Evolutionary conservation across 1,140 invertebrate species (phyloP), one percentile per base, ranked within the genome.

Genomic region (Drosophila willistoni): DNA sequence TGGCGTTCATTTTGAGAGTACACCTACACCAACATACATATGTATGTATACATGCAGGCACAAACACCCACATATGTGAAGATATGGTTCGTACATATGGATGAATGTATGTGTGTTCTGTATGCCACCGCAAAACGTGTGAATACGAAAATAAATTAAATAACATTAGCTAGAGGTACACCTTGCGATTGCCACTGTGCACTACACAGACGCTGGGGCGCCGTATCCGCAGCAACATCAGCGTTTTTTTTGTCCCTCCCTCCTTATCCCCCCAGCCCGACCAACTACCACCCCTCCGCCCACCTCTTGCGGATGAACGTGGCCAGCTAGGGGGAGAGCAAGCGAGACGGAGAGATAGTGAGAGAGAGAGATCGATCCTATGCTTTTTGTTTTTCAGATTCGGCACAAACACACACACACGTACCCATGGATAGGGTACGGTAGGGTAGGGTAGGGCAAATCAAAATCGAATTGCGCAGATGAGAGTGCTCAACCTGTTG

Each of bases 101-200:
- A 22, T 22, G 2, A 39, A n/a, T 55, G 63, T 67, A 62, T 68
- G 68, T 44, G 44, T 47, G 57, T 25, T 17, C 5, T 60, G 41
- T 59, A 22, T 13, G 42, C 64, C 12, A 62, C 29, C 55, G 64
- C 61, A 29, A 71, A 76, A 78, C 62, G 75, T 87, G 82, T 87
- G 82, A 79, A 86, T 86, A 86, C 79, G 64, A 87, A 87, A 86
- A 87, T 86, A 87, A 86, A 87, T 87, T 87, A 82, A 86, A 87
- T 86, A 86, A 86, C 83, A 87, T 86, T 86, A 86, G 79, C 72
- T 87, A 68, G 59, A 76, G 73, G 83, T 86, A 86, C 83, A 86
- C 83, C 83, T 86, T 86, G 83, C 81, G 76, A 87, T 79, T 77
- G 76, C 83, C 83, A 86, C 79, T 75, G 82, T 86, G 71, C 71